These are phyloP conservation scores for Stenoptilia bipunctidactyla DNA, from an alignment of 2,888 invertebrate species.

Conservation along the genomic window DNA sequence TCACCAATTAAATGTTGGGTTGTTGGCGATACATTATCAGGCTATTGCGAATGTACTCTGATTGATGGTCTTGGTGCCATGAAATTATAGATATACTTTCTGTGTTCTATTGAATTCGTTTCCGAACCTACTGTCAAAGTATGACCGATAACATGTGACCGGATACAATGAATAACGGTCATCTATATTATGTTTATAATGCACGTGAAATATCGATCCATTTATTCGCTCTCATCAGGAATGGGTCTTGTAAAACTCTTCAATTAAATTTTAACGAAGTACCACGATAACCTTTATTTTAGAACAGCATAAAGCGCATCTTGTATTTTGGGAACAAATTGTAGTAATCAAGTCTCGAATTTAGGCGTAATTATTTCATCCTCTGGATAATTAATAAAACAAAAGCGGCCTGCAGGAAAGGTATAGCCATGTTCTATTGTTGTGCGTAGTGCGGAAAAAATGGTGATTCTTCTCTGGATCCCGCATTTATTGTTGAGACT, in stretches of 20 bases:
- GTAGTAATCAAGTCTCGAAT: slow-evolving; percentile 47
- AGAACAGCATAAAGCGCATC: slow-evolving; percentile 42
- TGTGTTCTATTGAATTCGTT: slow-evolving; percentile 32
- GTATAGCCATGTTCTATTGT: slow-evolving; percentile 49
- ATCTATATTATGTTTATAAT: too few species aligned
- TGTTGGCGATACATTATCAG: slow-evolving; percentile 62
- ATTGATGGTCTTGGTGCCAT: slow-evolving; percentile 52
- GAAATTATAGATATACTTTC: slow-evolving; percentile 28
- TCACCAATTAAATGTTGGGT: slow-evolving; percentile 63
- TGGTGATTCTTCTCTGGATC: slow-evolving; percentile 40
- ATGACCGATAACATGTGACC: slow-evolving; percentile 39
- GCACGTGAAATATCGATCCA: too few species aligned
- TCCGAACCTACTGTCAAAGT: slow-evolving; percentile 37
- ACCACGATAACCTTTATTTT: slow-evolving; percentile 39
- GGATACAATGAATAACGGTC: slow-evolving; percentile 12
- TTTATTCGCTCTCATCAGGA: slow-evolving; percentile 2
- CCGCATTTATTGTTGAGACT: slow-evolving; percentile 36
- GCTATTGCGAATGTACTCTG: slow-evolving; percentile 47
- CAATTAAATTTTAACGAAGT: slow-evolving; percentile 32
- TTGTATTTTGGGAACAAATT: slow-evolving; percentile 39
- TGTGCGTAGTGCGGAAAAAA: slow-evolving; percentile 58
- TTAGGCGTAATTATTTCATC: slow-evolving; percentile 56
- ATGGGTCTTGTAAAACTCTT: slow-evolving; percentile 29
- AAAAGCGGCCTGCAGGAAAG: slow-evolving; percentile 40
- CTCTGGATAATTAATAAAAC: slow-evolving; percentile 61